phyloP scores from a whole-genome alignment of 2,888 invertebrate species.

The Polylopha cassiicola region DNA sequence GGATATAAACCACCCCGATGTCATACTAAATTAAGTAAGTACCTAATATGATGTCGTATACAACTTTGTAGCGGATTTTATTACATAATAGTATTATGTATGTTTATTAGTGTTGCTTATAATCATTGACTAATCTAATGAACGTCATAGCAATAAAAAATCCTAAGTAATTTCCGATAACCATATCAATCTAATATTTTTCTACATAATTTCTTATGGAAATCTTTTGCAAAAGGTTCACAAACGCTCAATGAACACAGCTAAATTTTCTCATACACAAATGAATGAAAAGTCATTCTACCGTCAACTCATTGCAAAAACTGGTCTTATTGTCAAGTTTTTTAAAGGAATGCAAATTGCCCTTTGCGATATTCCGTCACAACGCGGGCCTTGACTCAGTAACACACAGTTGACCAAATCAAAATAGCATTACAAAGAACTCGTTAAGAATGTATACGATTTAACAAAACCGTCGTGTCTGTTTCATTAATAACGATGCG shows the following conservation, averaged over 20 bases:
- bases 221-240: not conserved
- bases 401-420: conserved; percentile 14
- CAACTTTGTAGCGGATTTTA: no score
- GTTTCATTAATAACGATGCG: conserved; percentile 30
- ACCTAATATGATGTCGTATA: no score
- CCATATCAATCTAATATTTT: no score
- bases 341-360: conserved; percentile 10
- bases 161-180: no score
- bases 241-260: conserved; percentile 1
- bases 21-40: no score
- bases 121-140: no score
- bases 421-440: conserved; percentile 13
- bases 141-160: no score
- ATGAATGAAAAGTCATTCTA: conserved; percentile 10
- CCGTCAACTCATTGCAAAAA: conserved; percentile 6
- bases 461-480: conserved; percentile 8
- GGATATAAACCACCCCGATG: no score
- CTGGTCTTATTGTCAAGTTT: conserved; percentile 1
- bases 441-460: conserved; percentile 19
- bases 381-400: conserved; percentile 17
- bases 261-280: not conserved
- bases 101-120: no score
- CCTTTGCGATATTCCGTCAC: conserved; percentile 17
- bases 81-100: no score
- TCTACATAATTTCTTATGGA: no score